Conservation (phyloP, 2,888 invertebrate genomes). For the Cyaniris semiargus region DNA sequence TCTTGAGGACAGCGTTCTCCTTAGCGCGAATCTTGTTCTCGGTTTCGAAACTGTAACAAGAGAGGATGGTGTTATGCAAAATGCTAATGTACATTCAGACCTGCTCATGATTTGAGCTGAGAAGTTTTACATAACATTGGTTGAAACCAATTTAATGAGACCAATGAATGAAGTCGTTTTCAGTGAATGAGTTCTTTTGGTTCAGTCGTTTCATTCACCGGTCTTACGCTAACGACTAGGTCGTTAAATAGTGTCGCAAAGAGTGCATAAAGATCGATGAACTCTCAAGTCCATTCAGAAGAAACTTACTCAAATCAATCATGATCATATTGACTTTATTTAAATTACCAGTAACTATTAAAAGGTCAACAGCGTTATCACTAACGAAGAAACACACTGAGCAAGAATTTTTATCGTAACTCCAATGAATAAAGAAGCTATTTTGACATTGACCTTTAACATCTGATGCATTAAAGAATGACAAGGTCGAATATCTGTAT, state of each 20-base stretch:
- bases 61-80: not conserved
- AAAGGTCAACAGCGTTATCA: slow-evolving; percentile 17
- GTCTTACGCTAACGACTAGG: not conserved
- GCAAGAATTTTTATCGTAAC: not conserved
- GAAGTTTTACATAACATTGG: not conserved
- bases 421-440: not conserved
- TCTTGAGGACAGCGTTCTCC: slow-evolving; percentile 75
- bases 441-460: slow-evolving; percentile 10
- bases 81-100: not conserved
- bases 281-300: not conserved
- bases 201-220: not conserved
- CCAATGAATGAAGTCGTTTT: not conserved
- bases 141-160: not conserved
- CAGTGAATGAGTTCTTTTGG: not conserved
- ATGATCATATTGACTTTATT: not conserved
- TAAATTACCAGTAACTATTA: not conserved
- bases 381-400: not conserved
- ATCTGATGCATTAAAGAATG: not conserved
- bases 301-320: no score
- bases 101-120: not conserved
- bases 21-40: slow-evolving; percentile 79
- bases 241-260: slow-evolving; percentile 2
- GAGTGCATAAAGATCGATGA: not conserved
- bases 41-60: slow-evolving; percentile 70
- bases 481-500: slow-evolving; percentile 3